Percentiles rank a stretch among this genome's conserved stretches.
Evolutionary conservation across 2,797 vertebrate genomes (phyloP).

Genomic region (Sandelia bainsii): DNA sequence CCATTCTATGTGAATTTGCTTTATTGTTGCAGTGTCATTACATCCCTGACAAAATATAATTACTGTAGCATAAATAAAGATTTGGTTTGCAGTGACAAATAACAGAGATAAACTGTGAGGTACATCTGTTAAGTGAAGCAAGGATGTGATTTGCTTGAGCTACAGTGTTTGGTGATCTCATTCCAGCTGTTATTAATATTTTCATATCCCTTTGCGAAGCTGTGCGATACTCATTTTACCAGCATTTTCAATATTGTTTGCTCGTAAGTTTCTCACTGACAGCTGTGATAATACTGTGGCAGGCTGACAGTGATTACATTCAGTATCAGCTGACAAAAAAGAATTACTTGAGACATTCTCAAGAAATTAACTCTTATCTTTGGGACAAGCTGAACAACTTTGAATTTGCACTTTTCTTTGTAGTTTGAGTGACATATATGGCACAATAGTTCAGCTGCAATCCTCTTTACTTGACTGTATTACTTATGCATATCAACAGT

Average conservation of each 20-base stretch:
- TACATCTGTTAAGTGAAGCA: conserved; percentile 13
- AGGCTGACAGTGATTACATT: conserved; percentile 47
- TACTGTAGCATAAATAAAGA: conserved; percentile 34
- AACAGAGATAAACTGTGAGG: conserved; percentile 10
- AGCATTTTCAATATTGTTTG: conserved; percentile 20
- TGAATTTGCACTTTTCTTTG: conserved; percentile 40
- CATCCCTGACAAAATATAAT: conserved; percentile 22
- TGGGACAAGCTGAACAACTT: conserved; percentile 29
- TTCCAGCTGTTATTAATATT: conserved; percentile 47
- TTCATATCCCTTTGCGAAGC: conserved; percentile 29
- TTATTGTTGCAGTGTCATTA: conserved; percentile 21
- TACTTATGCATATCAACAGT: conserved; percentile 31
- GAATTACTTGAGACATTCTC: conserved; percentile 19
- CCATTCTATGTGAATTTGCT: background rate
- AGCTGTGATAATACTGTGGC: conserved; percentile 46
- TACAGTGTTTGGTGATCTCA: conserved; percentile 27
- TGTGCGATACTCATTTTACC: conserved; percentile 44
- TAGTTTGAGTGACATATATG: conserved; percentile 26
- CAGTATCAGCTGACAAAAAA: conserved; percentile 33
- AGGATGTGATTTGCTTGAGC: conserved; percentile 29
- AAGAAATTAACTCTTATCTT: conserved; percentile 39
- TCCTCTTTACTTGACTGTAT: conserved; percentile 26
- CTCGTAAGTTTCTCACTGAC: conserved; percentile 42
- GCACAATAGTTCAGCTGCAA: conserved; percentile 33
- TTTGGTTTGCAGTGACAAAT: conserved; percentile 30